Evolutionary conservation across 2,113 vertebrate genomes (phyloP).

Genomic region (Piaya cayana): DNA sequence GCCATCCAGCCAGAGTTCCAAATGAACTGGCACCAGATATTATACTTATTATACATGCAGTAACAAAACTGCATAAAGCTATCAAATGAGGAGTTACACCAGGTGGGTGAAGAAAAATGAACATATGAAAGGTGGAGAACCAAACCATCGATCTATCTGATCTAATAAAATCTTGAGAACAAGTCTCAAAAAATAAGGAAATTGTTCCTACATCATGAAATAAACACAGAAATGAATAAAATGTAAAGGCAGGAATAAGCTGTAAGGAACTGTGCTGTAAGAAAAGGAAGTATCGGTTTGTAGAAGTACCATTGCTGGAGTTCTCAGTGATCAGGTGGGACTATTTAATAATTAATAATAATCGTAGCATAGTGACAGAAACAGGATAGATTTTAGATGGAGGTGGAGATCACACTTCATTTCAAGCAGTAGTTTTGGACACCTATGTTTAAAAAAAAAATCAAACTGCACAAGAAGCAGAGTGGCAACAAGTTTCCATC

Average conservation of each 20-base stretch:
- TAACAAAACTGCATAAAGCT: neutral
- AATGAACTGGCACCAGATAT: neutral
- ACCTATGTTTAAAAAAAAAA: neutral
- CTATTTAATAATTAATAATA: neutral
- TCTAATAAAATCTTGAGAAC: neutral
- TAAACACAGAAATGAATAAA: neutral
- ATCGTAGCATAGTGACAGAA: neutral
- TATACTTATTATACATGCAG: neutral
- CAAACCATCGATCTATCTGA: neutral
- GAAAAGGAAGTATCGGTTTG: neutral
- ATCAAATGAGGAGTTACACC: neutral
- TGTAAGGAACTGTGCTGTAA: neutral
- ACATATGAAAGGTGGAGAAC: neutral
- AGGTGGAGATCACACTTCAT: neutral
- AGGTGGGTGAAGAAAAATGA: neutral
- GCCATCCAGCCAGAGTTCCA: neutral
- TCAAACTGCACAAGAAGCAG: neutral
- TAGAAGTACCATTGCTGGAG: neutral
- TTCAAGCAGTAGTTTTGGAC: neutral
- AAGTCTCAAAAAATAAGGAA: neutral
- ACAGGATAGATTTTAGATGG: neutral
- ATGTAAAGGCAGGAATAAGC: accelerated
- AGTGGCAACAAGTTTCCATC: neutral
- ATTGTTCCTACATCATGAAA: neutral
- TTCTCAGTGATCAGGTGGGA: neutral